These are phyloP conservation scores for Meiosimyza platycephala DNA, from an alignment of 2,888 invertebrate genomes.

Conservation along the genomic window DNA sequence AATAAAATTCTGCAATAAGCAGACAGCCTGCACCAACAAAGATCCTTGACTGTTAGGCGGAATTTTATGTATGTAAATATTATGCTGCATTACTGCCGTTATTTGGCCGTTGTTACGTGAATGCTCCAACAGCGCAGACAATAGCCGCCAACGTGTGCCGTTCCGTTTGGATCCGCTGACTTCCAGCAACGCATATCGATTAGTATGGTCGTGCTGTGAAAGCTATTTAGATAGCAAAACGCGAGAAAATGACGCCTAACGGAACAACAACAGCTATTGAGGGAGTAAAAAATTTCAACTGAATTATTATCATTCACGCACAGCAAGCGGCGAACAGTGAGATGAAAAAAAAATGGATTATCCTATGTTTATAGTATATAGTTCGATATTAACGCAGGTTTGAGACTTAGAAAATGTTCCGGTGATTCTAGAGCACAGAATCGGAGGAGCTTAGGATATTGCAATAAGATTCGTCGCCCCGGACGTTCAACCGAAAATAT, in stretches of 20 bases:
- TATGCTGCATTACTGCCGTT: neutral
- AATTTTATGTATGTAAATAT: constrained; percentile 7
- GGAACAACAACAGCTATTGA: neutral
- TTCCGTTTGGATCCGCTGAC: no score
- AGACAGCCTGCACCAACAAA: constrained; percentile 30
- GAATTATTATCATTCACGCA: constrained; percentile 24
- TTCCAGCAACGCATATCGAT: no score
- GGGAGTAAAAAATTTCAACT: constrained; percentile 11
- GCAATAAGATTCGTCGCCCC: neutral
- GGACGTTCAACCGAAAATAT: no score
- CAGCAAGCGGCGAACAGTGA: neutral
- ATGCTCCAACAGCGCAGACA: no score
- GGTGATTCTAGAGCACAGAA: no score
- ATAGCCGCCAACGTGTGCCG: no score
- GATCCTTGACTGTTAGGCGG: constrained; percentile 13
- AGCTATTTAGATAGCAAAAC: constrained; percentile 5
- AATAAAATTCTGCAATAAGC: no score
- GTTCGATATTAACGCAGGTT: no score
- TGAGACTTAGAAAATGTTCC: no score
- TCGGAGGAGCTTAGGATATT: no score
- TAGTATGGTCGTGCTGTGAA: constrained; percentile 15
- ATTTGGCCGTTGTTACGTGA: neutral
- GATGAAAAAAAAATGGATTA: no score
- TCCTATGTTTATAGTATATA: no score
- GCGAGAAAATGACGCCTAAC: neutral